phyloP scores from a whole-genome alignment of 2,888 invertebrate species.

The Brachylomia viminalis region DNA sequence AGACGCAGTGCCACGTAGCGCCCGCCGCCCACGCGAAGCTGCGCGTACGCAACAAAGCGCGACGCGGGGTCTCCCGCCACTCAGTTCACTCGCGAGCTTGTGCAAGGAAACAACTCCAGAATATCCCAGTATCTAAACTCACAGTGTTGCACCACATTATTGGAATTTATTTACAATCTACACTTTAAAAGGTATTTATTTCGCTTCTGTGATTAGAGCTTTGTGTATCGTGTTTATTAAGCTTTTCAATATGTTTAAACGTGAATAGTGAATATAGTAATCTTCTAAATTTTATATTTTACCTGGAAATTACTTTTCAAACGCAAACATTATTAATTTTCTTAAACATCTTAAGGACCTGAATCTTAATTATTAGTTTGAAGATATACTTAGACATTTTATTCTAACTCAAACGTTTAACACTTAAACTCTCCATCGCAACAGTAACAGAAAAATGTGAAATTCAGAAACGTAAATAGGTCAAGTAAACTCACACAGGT shows the following conservation, averaged over 20 bases:
- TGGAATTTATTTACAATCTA: constrained; percentile 63
- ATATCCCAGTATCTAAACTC: constrained; percentile 52
- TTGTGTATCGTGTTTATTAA: constrained; percentile 10
- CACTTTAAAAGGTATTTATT: constrained; percentile 71
- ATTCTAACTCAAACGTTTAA: background rate
- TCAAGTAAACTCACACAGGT: constrained; percentile 74
- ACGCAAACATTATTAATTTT: background rate
- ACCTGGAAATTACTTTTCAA: background rate
- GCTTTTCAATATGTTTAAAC: constrained; percentile 10
- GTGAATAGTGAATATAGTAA: constrained; percentile 4
- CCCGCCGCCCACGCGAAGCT: constrained; percentile 84
- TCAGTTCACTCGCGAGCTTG: constrained; percentile 86
- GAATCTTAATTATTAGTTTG: background rate
- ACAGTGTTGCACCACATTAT: constrained; percentile 57
- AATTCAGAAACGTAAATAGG: constrained; percentile 70
- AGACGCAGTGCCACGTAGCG: constrained; percentile 72
- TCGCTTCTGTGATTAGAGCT: constrained; percentile 24
- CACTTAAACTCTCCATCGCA: constrained; percentile 33
- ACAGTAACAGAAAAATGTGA: constrained; percentile 61
- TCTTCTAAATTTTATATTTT: background rate
- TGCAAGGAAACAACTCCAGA: constrained; percentile 79
- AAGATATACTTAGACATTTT: background rate
- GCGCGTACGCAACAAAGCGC: constrained; percentile 81
- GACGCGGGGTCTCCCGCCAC: constrained; percentile 71
- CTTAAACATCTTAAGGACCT: background rate